Evolutionary conservation across 2,888 invertebrate species (phyloP), one percentile per base, ranked within the genome.

Genomic region (Melinaea marsaeus): DNA sequence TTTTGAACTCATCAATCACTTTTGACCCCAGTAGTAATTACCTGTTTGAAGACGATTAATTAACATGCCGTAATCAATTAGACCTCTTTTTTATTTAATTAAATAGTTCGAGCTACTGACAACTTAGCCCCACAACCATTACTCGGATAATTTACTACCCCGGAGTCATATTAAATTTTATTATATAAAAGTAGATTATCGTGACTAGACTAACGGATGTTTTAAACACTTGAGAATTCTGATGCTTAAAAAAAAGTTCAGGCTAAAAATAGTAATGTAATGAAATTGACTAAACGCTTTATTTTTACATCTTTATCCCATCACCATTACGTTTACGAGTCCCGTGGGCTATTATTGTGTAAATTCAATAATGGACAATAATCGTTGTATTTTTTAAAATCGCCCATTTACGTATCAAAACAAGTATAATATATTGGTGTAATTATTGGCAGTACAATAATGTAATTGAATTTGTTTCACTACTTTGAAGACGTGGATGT

Each of bases 1-100:
- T 74, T 72, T 72, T 77, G 70, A 77, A 77, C 78, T 74, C 82
- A 84, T 85, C 83, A 84, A 85, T 86, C 84, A 79, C 79, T 65
- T 68, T 69, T 71, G 74, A 77, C 76, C 70, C 72, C 71, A 65
- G 72, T 71, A 74, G 71, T 83, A 80, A 81, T 83, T 79, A 79
- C 79, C 76, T 80, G 74, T 81, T 80, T 79, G 75, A 75, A 77
- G 66, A 74, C 75, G 73, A 80, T 78, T 79, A 83, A 85, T 85
- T 79, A 80, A 71, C 75, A 72, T 42, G 45, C 55, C 61, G 37
- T 56, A 33, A 54, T 57, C 56, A 33, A 56, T 22, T 56, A 58
- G 56, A 33, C 51, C 46, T 13, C 22, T 42, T 57, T 55, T 55
- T 56, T 45, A 42, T 51, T 51, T 11, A 51, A 51, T 51, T 51